Percentiles rank a stretch among this genome's conserved stretches.
Conservation (phyloP, 1,140 invertebrate genomes). For the Listronotus oregonensis region DNA sequence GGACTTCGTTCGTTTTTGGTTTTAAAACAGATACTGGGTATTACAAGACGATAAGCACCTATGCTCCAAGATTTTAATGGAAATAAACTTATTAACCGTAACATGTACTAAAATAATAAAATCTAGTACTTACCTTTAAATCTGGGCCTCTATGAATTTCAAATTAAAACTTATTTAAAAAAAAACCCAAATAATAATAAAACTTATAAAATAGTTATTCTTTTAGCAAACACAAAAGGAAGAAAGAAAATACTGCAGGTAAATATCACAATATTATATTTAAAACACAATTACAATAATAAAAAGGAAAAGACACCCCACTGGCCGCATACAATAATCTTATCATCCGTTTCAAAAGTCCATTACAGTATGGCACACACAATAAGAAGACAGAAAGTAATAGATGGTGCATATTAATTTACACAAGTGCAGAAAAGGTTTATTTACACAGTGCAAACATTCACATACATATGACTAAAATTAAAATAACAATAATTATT, state of each 20-base stretch:
- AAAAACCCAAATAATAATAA: too few relatives aligned
- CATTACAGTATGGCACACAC: constrained; percentile 31
- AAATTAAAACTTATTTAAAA: too few relatives aligned
- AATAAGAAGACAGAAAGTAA: constrained; percentile 34
- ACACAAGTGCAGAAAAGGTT: constrained; percentile 11
- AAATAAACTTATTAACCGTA: too few relatives aligned
- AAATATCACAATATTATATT: constrained; percentile 32
- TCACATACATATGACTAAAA: constrained; percentile 7
- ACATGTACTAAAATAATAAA: too few relatives aligned
- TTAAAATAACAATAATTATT: constrained; percentile 6
- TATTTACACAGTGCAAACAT: constrained; percentile 5
- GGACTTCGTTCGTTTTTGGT: too few relatives aligned
- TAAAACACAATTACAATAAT: constrained; percentile 16
- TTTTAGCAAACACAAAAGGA: background rate
- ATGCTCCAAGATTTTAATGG: too few relatives aligned
- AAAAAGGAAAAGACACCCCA: constrained; percentile 20
- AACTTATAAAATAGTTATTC: too few relatives aligned
- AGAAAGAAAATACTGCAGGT: background rate
- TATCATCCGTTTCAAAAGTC: constrained; percentile 3
- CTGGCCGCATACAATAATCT: constrained; percentile 25
- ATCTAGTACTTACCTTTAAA: too few relatives aligned
- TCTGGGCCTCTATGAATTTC: too few relatives aligned
- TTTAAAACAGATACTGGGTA: too few relatives aligned
- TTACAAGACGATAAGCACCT: too few relatives aligned
- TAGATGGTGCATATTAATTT: constrained; percentile 28